These are phyloP conservation scores for Tetheella fluctuosa DNA, from an alignment of 2,888 invertebrate genomes.

Conservation along the genomic window DNA sequence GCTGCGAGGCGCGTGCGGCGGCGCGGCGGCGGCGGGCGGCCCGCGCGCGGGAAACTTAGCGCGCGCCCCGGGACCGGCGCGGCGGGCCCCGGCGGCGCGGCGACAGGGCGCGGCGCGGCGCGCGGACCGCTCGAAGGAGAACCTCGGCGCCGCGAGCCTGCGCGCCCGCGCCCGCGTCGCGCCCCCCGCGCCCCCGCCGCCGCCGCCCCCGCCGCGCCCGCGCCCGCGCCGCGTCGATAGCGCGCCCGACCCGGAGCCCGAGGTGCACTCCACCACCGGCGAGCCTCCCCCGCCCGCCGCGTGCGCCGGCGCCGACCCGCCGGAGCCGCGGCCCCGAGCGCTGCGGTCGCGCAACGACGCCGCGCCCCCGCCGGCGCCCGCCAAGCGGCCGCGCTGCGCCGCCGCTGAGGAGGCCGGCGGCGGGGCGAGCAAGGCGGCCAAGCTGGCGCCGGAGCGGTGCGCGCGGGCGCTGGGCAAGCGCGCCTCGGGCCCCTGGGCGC, in stretches of 20 bases:
- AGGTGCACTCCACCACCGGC: constrained; percentile 64
- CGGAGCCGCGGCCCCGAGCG: constrained; percentile 42
- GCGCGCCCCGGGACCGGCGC: constrained; percentile 49
- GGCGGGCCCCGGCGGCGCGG: constrained; percentile 46
- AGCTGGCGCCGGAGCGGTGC: constrained; percentile 44
- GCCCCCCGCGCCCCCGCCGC: constrained; percentile 61
- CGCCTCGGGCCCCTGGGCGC: constrained; percentile 69
- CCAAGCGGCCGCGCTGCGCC: constrained; percentile 41
- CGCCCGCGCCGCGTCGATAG: constrained; percentile 41
- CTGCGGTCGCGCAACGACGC: constrained; percentile 58
- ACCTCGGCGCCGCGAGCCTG: constrained; percentile 57
- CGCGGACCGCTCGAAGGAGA: constrained; percentile 69
- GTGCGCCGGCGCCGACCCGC: constrained; percentile 34
- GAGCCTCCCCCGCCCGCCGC: constrained; percentile 38
- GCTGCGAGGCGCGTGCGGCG: constrained; percentile 46
- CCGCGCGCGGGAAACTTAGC: constrained; percentile 69
- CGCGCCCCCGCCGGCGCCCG: constrained; percentile 28
- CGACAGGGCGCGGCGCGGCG: constrained; percentile 69
- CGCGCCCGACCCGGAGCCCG: constrained; percentile 42
- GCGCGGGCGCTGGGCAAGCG: constrained; percentile 58
- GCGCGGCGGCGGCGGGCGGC: constrained; percentile 60
- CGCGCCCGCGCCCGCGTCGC: constrained; percentile 52
- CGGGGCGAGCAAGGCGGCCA: constrained; percentile 38
- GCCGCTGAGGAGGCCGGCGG: constrained; percentile 33
- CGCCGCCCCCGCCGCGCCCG: constrained; percentile 58